These are phyloP conservation scores for Tribolium madens DNA, from an alignment of 1,140 invertebrate genomes.

Conservation along the genomic window DNA sequence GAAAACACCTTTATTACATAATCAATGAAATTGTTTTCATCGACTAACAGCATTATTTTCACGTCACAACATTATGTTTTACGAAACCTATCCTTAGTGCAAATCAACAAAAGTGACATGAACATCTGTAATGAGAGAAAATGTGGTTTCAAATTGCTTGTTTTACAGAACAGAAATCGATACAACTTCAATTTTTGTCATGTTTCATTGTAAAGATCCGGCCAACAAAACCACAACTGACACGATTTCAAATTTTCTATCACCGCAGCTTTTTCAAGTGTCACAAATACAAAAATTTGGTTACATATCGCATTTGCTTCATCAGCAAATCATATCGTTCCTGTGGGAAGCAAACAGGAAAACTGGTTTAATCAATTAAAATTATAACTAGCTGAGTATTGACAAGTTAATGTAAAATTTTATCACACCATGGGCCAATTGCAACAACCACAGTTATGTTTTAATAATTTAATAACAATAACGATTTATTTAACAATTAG, in stretches of 20 bases:
- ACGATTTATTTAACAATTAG: neutral
- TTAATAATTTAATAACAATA: neutral
- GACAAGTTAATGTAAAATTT: neutral
- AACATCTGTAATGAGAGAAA: neutral
- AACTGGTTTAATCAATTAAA: neutral
- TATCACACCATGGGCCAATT: neutral
- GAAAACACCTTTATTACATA: slow-evolving; percentile 19
- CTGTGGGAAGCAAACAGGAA: too few species aligned
- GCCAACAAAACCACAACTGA: neutral
- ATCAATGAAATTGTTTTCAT: slow-evolving; percentile 16
- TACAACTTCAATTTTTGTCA: neutral
- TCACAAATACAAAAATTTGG: neutral
- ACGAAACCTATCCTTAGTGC: neutral
- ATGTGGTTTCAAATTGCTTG: neutral
- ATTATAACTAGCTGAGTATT: neutral
- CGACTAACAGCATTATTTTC: neutral
- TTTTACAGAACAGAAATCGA: neutral
- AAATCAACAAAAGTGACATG: neutral
- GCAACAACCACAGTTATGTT: neutral
- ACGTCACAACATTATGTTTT: neutral
- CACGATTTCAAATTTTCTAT: neutral
- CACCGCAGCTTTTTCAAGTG: neutral
- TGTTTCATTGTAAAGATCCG: neutral
- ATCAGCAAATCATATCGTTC: too few species aligned
- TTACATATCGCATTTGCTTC: too few species aligned